A percentile compares a stretch with the other conserved stretches of the same genome.
Evolutionary conservation across 1,140 invertebrate species (phyloP).

Genomic region (Aethina tumida): DNA sequence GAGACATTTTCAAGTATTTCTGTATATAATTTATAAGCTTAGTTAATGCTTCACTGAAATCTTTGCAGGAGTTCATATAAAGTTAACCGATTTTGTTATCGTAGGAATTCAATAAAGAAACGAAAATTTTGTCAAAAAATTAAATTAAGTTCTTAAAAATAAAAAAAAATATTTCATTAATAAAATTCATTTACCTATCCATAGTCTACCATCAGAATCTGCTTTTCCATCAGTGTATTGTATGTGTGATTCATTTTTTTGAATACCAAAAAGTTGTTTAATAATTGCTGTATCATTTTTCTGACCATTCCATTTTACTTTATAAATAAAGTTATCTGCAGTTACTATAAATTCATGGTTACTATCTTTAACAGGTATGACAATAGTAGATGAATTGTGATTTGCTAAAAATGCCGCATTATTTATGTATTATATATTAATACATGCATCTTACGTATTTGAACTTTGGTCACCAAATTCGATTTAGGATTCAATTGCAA

Average conservation of each 20-base stretch:
- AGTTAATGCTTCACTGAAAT: too few relatives aligned
- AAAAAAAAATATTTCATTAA: not conserved
- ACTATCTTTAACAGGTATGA: slow-evolving; percentile 10
- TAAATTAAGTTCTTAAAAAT: too few relatives aligned
- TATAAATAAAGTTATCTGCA: slow-evolving; percentile 14
- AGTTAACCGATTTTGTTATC: too few relatives aligned
- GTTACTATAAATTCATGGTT: slow-evolving; percentile 11
- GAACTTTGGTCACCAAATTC: too few relatives aligned
- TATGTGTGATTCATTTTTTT: slow-evolving; percentile 37
- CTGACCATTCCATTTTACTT: slow-evolving; percentile 9
- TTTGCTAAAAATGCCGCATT: slow-evolving; percentile 10
- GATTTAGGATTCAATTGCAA: too few relatives aligned
- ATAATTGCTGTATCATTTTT: slow-evolving; percentile 4
- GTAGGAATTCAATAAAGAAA: too few relatives aligned
- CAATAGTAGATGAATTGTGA: slow-evolving; percentile 10
- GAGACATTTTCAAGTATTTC: too few relatives aligned
- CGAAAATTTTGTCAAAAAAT: too few relatives aligned
- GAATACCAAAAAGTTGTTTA: slow-evolving; percentile 8
- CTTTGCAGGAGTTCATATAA: too few relatives aligned
- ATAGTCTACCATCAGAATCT: slow-evolving; percentile 64
- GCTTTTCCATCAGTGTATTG: slow-evolving; percentile 80
- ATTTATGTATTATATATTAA: too few relatives aligned
- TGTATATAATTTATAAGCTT: too few relatives aligned
- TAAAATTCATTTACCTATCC: slow-evolving; percentile 48
- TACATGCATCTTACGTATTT: too few relatives aligned